phyloP scores from a whole-genome alignment of 2,113 vertebrate genomes.

The Solenodon paradoxus region DNA sequence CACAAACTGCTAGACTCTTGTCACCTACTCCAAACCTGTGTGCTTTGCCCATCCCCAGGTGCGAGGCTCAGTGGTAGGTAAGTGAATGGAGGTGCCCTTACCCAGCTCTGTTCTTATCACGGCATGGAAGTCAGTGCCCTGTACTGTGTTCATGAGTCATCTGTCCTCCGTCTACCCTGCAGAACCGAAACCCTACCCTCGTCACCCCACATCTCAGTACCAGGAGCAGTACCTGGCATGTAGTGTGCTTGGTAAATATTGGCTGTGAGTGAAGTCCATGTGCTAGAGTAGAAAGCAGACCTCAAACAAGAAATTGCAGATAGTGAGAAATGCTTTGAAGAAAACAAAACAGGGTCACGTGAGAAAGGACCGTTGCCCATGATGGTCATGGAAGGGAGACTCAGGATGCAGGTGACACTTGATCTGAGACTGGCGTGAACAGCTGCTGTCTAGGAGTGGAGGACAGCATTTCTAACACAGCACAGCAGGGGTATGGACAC shows the following conservation, averaged over 20 bases:
- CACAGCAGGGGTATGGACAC: not conserved
- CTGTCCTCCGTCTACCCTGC: not conserved
- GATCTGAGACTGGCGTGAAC: too few species aligned
- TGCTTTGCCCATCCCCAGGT: not conserved
- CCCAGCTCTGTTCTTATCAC: not conserved
- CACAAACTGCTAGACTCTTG: too few species aligned
- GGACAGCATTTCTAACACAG: not conserved
- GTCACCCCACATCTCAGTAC: not conserved
- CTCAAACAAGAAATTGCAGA: not conserved
- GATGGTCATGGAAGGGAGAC: not conserved
- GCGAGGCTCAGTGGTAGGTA: not conserved
- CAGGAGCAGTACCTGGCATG: not conserved
- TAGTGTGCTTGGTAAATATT: constrained; percentile 24
- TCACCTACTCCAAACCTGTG: not conserved
- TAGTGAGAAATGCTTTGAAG: not conserved
- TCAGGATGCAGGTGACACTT: not conserved
- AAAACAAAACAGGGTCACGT: not conserved
- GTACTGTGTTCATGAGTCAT: not conserved
- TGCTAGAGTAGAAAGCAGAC: not conserved
- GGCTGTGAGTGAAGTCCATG: not conserved
- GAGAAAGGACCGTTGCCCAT: not conserved
- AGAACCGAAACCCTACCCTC: not conserved
- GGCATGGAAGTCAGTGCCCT: not conserved
- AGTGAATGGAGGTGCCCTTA: not conserved
- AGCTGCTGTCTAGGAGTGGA: not conserved